Base-by-base conservation (phyloP, 2,888 invertebrate genomes). In the Philaethria dido region DNA sequence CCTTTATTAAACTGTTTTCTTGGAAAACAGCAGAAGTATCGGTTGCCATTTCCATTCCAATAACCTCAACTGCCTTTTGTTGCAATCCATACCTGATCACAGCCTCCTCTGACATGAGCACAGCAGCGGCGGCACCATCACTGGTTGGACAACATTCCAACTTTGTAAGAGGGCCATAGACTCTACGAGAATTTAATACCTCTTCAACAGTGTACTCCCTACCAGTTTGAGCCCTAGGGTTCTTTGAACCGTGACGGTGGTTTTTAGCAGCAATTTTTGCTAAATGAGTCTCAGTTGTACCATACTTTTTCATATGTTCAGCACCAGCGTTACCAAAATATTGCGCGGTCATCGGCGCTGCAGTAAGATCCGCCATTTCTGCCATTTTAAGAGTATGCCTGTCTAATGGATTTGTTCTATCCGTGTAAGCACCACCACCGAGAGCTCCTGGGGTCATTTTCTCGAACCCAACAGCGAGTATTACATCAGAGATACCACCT, bases 191-290 rank as follows among this genome's bases (percentile, higher is more conserved):
- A 13, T 96, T 95, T 83, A 96, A 90, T 67, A 99, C 97, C 89
- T 99, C 96, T 67, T 99, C 97, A 71, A 99, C 88, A 0, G 96
- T 95, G 83, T 99, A 99, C 81, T 97, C 97, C 72, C 97, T 96
- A 79, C 96, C 96, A 83, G 99, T 98, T 85, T 99, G 99, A 0
- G 99, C 98, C 78, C 98, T 96, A 87, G 99, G 99, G 92, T 99
- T 99, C 83, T 99, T 98, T 0, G 95, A 94, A 5, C 99, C 99
- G 88, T 99, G 99, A 75, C 97, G 95, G 85, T 99, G 99, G 88
- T 99, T 99, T 87, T 99, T 99, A 82, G 96, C 96, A 0, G 99
- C 99, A 80, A 99, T 98, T 91, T 99, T 99, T 0, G 98, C 99
- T 80, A 99, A 96, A 81, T 99, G 99, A 72, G 97, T 95, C 16